Evolutionary conservation across 2,888 invertebrate species (phyloP), one percentile per base, ranked within the genome.

Genomic region (Antheraea yamamai): DNA sequence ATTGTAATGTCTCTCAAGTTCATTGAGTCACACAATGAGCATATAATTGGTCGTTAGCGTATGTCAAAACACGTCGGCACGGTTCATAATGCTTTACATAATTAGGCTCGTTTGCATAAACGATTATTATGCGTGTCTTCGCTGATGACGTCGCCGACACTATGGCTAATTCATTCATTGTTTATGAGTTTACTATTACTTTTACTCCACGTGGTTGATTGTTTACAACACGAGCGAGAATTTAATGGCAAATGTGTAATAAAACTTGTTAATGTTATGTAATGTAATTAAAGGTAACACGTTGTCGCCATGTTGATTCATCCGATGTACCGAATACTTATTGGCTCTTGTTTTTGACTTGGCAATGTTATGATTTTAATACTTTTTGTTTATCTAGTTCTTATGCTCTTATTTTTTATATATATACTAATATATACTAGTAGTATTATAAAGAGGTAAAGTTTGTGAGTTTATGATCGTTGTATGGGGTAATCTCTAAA

Each of bases 51-150:
- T 89, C 89, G 90, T 93, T 89, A 91, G 87, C 84, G 89, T 89
- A 90, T 92, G 93, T 94, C 94, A 93, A 93, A 94, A 94, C 91
- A 92, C 85, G 89, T 86, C 87, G 86, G 81, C 85, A 81, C 84
- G 84, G 88, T 86, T 90, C 91, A 90, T 91, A 90, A 89, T 86
- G 89, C 87, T 94, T 92, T 92, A 93, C 93, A 94, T 94, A 94
- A 94, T 93, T 93, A 91, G 89, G 81, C 81, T 91, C 89, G 92
- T 94, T 94, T 91, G 93, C 93, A 93, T 94, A 93, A 92, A 88
- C 88, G 89, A 92, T 94, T 91, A 93, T 92, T 90, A 93, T 92
- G 93, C 92, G 91, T 93, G 92, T 92, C 91, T 92, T 91, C 89
- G 87, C 81, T 82, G 87, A 85, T 92, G 93, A 92, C 91, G 92